Evolutionary conservation across 2,797 vertebrate species (phyloP).

Genomic region (Aphelocoma californica): DNA sequence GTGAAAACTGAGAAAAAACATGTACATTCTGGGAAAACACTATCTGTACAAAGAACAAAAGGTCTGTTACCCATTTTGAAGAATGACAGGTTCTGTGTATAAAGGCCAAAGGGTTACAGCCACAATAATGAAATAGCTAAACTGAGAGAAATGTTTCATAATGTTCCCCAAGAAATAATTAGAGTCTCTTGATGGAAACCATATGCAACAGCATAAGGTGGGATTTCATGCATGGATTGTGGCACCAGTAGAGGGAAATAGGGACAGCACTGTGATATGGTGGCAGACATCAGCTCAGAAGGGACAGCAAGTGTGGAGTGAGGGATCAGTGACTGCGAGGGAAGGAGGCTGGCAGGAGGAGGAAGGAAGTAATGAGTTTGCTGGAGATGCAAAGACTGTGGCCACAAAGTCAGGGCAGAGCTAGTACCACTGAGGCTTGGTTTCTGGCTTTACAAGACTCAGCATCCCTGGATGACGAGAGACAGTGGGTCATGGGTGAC

Average conservation of each 20-base stretch:
- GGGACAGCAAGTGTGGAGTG: accelerated
- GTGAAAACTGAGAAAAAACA: not conserved
- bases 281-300: not conserved
- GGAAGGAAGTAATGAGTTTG: accelerated
- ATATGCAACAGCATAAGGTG: not conserved
- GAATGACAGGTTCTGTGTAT: not conserved
- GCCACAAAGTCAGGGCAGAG: not conserved
- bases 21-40: not conserved
- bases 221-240: not conserved
- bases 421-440: accelerated
- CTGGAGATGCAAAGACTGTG: not conserved
- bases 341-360: not conserved
- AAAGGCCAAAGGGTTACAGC: not conserved
- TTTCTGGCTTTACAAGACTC: not conserved
- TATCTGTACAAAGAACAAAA: not conserved
- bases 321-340: accelerated
- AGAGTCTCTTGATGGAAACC: not conserved
- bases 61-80: not conserved
- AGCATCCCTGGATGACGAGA: not conserved
- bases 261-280: not conserved
- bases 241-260: not conserved
- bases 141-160: not conserved
- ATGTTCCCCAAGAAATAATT: not conserved
- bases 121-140: not conserved
- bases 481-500: not conserved